Evolutionary conservation across 2,888 invertebrate species (phyloP).

Genomic region (Tuberolachnus salignus): DNA sequence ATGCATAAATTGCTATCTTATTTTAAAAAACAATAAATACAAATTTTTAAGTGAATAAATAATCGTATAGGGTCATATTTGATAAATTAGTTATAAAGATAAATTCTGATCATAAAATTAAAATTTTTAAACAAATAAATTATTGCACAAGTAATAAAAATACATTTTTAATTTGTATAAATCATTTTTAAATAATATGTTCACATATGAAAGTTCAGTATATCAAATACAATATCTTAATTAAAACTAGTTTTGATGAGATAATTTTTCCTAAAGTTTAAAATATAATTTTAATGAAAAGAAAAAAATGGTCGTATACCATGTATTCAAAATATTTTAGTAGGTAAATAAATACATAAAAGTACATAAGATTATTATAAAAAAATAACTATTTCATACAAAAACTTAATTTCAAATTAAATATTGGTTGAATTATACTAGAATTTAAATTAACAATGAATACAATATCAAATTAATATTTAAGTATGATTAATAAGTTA

Average conservation of each 20-base stretch:
- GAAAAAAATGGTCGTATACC: constrained; percentile 12
- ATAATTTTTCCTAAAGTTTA: background rate
- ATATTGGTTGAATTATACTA: background rate
- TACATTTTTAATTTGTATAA: background rate
- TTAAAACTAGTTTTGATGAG: constrained; percentile 8
- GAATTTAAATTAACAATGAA: background rate
- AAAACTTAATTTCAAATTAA: background rate
- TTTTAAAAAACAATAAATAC: constrained; percentile 16
- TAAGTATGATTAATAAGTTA: background rate
- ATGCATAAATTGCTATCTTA: background rate
- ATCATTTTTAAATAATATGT: constrained; percentile 15
- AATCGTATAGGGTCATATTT: constrained; percentile 12
- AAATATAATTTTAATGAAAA: background rate
- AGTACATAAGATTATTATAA: background rate
- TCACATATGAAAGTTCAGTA: background rate
- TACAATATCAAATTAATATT: background rate
- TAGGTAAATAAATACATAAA: constrained; percentile 1
- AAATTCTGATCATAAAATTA: constrained; percentile 11
- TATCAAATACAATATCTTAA: constrained; percentile 9
- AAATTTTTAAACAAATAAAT: constrained; percentile 24
- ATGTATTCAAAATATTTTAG: background rate
- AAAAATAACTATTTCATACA: constrained; percentile 14
- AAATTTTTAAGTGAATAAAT: background rate
- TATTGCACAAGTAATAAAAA: background rate
- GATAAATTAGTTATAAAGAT: background rate